phyloP scores from a whole-genome alignment of 2,888 invertebrate genomes.

The Petrolisthes manimaculis region DNA sequence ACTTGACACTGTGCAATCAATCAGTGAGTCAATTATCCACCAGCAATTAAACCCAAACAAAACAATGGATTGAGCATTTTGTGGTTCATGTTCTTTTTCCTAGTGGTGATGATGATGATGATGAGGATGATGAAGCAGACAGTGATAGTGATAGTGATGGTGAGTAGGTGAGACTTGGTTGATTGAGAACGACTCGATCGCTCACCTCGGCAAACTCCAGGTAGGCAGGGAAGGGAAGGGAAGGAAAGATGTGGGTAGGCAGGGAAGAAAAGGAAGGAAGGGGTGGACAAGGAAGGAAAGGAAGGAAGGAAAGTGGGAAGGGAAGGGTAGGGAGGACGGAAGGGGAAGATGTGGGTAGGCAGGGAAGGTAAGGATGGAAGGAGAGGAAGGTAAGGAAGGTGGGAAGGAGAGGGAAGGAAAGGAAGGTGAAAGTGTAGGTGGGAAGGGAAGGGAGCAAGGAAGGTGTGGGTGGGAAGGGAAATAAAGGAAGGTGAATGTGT shows the following conservation, averaged over 20 bases:
- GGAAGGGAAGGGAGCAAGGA: not conserved
- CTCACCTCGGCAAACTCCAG: constrained; percentile 28
- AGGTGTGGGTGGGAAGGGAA: not conserved
- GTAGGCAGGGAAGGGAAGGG: constrained; percentile 31
- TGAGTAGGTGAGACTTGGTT: constrained; percentile 36
- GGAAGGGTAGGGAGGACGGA: not conserved
- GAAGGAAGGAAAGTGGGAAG: not conserved
- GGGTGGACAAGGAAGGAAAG: not conserved
- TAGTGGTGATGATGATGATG: constrained; percentile 41
- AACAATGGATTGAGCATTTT: not conserved
- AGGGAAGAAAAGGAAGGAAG: not conserved
- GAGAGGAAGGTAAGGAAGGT: not conserved
- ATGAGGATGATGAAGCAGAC: constrained; percentile 49
- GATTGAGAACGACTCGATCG: constrained; percentile 28
- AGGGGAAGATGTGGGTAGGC: not conserved
- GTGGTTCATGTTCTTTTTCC: constrained; percentile 49
- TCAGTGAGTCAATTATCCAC: no score
- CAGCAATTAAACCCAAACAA: not conserved
- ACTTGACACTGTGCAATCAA: not conserved
- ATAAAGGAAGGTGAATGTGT: no score
- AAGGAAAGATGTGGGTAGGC: not conserved
- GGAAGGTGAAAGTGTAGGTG: not conserved
- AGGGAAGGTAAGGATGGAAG: not conserved
- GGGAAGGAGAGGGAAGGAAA: not conserved
- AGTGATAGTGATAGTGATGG: constrained; percentile 41